Percentiles rank a stretch among this genome's conserved stretches.
phyloP scores from a whole-genome alignment of 2,113 vertebrate genomes.

The Odontophorus gujanensis region DNA sequence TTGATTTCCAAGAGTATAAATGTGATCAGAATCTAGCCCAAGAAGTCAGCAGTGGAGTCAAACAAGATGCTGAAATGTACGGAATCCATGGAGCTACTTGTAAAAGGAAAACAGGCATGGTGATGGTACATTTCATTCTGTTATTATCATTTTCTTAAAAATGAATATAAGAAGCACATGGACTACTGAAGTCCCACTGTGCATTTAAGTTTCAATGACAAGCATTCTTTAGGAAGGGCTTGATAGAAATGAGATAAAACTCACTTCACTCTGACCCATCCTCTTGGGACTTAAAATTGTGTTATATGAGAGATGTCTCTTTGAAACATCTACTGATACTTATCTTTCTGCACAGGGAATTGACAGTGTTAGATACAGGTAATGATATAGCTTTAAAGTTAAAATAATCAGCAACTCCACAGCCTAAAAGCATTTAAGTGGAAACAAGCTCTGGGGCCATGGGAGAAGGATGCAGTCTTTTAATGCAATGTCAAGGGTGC shows the following conservation, averaged over 20 bases:
- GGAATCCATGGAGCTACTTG: neutral
- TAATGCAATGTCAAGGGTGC: neutral
- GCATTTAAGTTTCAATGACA: neutral
- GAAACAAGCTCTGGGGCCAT: neutral
- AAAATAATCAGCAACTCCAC: neutral
- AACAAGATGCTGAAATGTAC: neutral
- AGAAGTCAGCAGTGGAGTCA: neutral
- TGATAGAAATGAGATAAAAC: neutral
- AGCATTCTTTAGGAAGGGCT: neutral
- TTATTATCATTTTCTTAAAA: neutral
- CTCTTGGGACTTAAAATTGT: neutral
- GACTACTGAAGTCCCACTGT: neutral
- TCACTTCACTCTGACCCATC: neutral
- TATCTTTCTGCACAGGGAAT: neutral
- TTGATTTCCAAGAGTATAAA: neutral
- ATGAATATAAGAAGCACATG: neutral
- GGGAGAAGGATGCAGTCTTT: neutral
- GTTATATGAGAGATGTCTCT: neutral
- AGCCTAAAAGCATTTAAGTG: neutral
- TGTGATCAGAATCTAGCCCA: neutral
- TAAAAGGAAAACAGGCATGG: neutral
- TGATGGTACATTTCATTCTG: neutral
- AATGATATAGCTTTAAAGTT: neutral
- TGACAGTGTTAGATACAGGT: neutral
- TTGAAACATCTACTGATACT: neutral